Base-by-base conservation (phyloP, 1,140 invertebrate species). In the Drosophila virilis region DNA sequence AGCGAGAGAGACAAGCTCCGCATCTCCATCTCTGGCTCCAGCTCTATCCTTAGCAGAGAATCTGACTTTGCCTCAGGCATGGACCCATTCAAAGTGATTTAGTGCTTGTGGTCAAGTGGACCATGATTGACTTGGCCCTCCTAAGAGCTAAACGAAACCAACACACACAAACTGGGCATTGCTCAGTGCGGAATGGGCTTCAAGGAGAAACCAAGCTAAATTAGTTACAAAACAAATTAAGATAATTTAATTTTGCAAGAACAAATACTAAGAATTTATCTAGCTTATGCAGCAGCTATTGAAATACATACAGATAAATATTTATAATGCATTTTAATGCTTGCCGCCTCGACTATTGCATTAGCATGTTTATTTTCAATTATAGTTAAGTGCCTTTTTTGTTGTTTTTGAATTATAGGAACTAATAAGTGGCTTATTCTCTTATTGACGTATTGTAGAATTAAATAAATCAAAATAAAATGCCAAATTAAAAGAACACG, bases 51-150 rank as follows among this genome's bases (percentile, higher is more conserved):
- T 38, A 57, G 9, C 51, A 12, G 4, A 13, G 15, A 22, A 10
- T 57, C 43, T 64, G 50, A 40, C 32, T 52, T 54, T 48, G 52
- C 15, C 52, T 58, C 37, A 72, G 69, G 82, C 73, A 64, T 54
- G 60, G 69, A 57, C 70, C 71, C 83, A 71, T 83, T 88, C 65
- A 88, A 65, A 79, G 79, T 86, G 83, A 86, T 86, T 86, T 88
- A 86, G 83, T 79, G 83, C 71, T 75, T 77, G 79, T 77, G 83
- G 83, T 86, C 82, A 86, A 86, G 82, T 86, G 82, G 78, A 57
- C 71, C 60, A 77, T 88, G 83, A 86, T 86, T 88, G 83, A 86
- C 83, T 88, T 66, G 67, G 45, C 57, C 65, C 46, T 58, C 66
- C 40, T 67, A 51, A 43, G 50, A 60, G 77, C 80, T 59, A 67